These are phyloP conservation scores for Hafferia zeledoni DNA, from an alignment of 2,797 vertebrate species.

Conservation along the genomic window DNA sequence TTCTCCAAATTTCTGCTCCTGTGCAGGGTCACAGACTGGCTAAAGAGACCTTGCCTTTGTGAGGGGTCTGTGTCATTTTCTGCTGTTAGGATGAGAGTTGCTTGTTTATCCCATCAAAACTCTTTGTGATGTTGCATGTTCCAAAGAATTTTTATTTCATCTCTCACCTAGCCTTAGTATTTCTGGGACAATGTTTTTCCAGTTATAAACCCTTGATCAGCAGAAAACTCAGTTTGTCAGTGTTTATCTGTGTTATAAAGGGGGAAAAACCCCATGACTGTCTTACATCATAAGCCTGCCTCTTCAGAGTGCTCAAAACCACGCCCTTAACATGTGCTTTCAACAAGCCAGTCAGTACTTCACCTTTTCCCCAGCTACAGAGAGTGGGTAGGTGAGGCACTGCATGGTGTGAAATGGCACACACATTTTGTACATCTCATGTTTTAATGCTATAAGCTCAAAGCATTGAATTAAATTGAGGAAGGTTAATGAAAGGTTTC, in stretches of 20 bases:
- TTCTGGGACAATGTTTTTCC: neutral
- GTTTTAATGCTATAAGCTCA: conserved; percentile 66
- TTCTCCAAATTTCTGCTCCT: neutral
- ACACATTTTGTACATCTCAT: conserved; percentile 32
- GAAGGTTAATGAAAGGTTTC: conserved; percentile 77
- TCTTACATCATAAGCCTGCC: neutral
- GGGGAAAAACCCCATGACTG: neutral
- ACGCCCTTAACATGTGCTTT: neutral
- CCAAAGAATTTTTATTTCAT: neutral
- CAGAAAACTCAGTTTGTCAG: neutral
- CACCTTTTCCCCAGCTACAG: neutral
- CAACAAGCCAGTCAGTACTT: neutral
- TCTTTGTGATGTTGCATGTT: neutral
- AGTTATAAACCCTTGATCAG: neutral
- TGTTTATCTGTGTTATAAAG: neutral
- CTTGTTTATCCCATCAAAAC: neutral
- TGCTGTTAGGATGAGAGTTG: neutral
- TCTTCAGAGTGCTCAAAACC: neutral
- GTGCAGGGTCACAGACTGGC: neutral
- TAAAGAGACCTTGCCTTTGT: neutral
- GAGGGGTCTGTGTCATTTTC: neutral
- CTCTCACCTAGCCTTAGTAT: neutral
- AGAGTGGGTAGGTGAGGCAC: conserved; percentile 3
- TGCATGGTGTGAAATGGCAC: conserved; percentile 20
- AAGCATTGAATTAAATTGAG: conserved; percentile 72